Evolutionary conservation across 2,113 vertebrate genomes (phyloP).

Genomic region (Pluvianellus socialis): DNA sequence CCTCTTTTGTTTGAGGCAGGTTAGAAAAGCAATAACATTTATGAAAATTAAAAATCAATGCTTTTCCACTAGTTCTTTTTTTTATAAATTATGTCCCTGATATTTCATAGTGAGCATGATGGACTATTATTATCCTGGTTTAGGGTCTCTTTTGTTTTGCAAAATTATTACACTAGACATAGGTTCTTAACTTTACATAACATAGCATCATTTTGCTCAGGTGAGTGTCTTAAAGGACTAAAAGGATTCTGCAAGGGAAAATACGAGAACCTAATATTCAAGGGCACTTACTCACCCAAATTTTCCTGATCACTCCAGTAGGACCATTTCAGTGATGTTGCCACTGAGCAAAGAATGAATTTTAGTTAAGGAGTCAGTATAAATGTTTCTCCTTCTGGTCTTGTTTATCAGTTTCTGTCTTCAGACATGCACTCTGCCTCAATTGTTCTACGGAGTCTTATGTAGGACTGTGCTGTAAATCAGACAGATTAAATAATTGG

Average conservation of each 20-base stretch:
- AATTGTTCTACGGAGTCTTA: background rate
- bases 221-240: background rate
- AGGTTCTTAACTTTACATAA: background rate
- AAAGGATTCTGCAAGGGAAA: background rate
- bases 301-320: background rate
- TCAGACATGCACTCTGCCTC: background rate
- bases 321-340: background rate
- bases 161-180: background rate
- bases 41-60: background rate
- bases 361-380: background rate
- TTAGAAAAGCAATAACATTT: background rate
- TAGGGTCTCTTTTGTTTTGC: background rate
- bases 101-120: background rate
- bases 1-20: background rate
- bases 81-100: background rate
- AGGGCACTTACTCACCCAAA: accelerated
- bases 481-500: background rate
- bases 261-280: background rate
- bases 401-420: background rate
- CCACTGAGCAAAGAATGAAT: background rate
- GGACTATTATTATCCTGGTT: background rate
- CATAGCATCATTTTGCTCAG: background rate
- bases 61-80: background rate
- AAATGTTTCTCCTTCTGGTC: background rate
- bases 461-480: background rate